Evolutionary conservation across 2,797 vertebrate species (phyloP).

Genomic region (Hydrolagus colliei): DNA sequence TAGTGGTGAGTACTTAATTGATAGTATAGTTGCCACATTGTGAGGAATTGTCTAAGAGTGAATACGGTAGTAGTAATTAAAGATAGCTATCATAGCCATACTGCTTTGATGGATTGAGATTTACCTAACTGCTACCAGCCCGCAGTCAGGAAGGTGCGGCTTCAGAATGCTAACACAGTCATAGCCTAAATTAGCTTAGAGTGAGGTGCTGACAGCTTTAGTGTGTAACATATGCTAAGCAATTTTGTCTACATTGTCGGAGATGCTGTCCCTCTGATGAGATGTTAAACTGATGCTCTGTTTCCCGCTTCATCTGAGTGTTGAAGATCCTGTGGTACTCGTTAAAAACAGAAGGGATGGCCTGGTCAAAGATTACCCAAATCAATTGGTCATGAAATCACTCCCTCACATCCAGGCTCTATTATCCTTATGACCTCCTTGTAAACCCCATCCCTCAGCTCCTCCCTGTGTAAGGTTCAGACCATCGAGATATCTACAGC

Average conservation of each 20-base stretch:
- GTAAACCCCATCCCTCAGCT: not conserved
- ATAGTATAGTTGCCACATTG: not conserved
- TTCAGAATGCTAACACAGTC: constrained; percentile 46
- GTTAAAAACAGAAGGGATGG: no score
- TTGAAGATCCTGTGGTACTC: no score
- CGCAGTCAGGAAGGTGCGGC: constrained; percentile 50
- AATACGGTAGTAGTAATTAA: constrained; percentile 51
- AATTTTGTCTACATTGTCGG: constrained; percentile 36
- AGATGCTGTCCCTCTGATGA: no score
- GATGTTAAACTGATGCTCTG: no score
- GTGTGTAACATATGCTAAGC: constrained; percentile 53
- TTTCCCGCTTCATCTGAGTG: no score
- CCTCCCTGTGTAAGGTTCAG: not conserved
- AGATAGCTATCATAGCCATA: constrained; percentile 48
- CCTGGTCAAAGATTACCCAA: no score
- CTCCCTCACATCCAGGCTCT: not conserved
- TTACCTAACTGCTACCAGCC: constrained; percentile 37
- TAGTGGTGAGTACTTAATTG: constrained; percentile 60
- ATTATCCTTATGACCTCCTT: not conserved
- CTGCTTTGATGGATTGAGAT: constrained; percentile 46
- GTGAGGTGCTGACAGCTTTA: constrained; percentile 35
- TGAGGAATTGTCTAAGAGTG: not conserved
- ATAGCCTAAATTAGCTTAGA: constrained; percentile 48
- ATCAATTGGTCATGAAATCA: no score
- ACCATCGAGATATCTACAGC: no score